Percentiles rank a stretch among this genome's conserved stretches.
phyloP scores from a whole-genome alignment of 2,888 invertebrate species.

The Teleogryllus oceanicus region DNA sequence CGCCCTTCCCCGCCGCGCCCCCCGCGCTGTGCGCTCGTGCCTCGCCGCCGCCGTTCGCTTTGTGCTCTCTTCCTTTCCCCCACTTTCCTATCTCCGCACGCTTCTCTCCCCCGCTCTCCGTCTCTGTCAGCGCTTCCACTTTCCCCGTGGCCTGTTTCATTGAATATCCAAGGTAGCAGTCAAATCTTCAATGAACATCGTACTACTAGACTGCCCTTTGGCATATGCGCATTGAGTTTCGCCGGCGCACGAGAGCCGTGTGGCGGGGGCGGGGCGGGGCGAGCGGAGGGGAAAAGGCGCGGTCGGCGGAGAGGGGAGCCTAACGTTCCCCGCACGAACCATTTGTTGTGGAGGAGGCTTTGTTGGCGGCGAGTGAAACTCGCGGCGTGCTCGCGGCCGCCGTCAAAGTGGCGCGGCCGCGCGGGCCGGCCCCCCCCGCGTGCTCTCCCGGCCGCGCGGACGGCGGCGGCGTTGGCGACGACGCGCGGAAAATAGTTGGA shows the following conservation, averaged over 20 bases:
- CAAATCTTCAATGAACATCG: slow-evolving; percentile 18
- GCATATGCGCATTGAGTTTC: slow-evolving; percentile 18
- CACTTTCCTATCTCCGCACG: neutral
- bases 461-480: no score
- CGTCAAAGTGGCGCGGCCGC: no score
- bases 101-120: neutral
- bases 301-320: neutral
- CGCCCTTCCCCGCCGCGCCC: neutral
- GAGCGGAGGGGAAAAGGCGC: neutral
- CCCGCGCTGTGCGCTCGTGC: no score
- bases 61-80: neutral
- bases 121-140: neutral
- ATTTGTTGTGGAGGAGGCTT: slow-evolving; percentile 18
- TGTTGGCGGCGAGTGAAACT: neutral
- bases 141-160: slow-evolving; percentile 18
- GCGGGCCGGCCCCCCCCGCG: no score
- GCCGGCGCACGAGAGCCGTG: neutral
- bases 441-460: no score
- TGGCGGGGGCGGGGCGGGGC: neutral
- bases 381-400: no score
- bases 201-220: slow-evolving; percentile 2
- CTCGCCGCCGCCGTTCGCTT: neutral
- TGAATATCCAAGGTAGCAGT: slow-evolving; percentile 18
- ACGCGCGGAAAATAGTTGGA: no score
- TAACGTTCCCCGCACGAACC: neutral